These are phyloP conservation scores for Lithophane ornitopus DNA, from an alignment of 2,888 invertebrate genomes.

Conservation along the genomic window DNA sequence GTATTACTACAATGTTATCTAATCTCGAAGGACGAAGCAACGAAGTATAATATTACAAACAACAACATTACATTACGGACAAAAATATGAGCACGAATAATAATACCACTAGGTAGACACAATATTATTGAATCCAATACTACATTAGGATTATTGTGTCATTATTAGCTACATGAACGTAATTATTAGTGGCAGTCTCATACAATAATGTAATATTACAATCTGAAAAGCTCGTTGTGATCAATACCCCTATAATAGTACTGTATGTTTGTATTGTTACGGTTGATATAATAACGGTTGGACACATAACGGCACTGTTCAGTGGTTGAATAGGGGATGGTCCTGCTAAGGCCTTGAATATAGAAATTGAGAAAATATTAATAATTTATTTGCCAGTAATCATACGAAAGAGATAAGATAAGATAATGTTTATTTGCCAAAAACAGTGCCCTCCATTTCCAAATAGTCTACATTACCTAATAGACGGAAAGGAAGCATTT, in stretches of 20 bases:
- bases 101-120: background rate
- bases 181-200: background rate
- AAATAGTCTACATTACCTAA: too few relatives aligned
- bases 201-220: background rate
- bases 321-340: background rate
- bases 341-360: background rate
- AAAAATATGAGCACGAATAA: background rate
- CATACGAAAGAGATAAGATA: background rate
- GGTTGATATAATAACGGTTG: background rate
- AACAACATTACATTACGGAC: too few relatives aligned
- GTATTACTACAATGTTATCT: too few relatives aligned
- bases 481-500: too few relatives aligned
- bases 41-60: too few relatives aligned
- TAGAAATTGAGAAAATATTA: background rate
- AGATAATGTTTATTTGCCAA: too few relatives aligned
- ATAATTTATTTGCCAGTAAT: background rate
- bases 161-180: background rate
- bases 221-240: constrained; percentile 3
- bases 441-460: too few relatives aligned
- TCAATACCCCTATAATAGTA: background rate
- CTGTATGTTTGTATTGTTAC: background rate
- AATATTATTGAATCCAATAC: background rate
- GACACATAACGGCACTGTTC: background rate
- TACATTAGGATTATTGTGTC: background rate
- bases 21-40: too few relatives aligned